Conservation (phyloP, 2,797 vertebrate species). For the Hephaestus fuliginosus region DNA sequence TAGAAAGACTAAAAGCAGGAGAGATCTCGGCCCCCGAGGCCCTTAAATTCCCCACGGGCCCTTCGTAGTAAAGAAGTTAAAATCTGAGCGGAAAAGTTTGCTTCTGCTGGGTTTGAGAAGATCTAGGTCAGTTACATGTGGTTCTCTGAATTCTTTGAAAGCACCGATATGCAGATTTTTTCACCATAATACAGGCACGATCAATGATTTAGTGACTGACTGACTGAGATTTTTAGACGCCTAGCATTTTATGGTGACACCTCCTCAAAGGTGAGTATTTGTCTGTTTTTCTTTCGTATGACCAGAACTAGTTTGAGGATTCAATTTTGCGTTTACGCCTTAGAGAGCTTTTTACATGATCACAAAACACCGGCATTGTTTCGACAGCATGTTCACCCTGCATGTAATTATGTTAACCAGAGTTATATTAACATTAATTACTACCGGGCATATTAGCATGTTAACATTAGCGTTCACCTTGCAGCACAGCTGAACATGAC, state of each 20-base stretch:
- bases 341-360: neutral
- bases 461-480: neutral
- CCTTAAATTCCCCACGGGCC: conserved; percentile 5
- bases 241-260: neutral
- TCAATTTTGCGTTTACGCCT: neutral
- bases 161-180: neutral
- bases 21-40: conserved; percentile 22
- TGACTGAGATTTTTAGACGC: neutral
- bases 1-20: conserved; percentile 27
- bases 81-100: conserved; percentile 11
- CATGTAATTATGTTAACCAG: neutral
- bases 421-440: neutral
- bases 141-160: neutral
- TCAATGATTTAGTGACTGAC: neutral
- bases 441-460: neutral
- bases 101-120: neutral
- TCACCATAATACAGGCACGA: neutral
- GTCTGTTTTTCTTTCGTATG: neutral
- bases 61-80: neutral
- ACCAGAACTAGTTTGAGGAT: neutral
- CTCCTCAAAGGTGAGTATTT: neutral
- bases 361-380: neutral
- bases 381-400: neutral
- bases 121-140: conserved; percentile 43
- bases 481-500: too few species aligned